phyloP scores from a whole-genome alignment of 2,113 vertebrate species.

The Aythya baeri region DNA sequence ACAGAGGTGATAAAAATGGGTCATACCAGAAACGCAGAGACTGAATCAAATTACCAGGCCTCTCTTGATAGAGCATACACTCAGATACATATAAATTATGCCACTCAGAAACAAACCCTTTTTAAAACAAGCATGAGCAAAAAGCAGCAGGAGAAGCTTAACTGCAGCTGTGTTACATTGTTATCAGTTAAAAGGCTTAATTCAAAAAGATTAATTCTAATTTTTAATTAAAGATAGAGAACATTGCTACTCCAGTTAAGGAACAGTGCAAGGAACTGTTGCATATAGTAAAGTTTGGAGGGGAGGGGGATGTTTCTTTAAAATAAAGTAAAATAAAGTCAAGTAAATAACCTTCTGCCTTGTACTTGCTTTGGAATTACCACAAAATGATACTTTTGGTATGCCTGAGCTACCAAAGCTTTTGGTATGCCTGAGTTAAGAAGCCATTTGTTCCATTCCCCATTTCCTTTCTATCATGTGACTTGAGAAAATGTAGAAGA shows the following conservation, averaged over 20 bases:
- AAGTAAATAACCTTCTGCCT: not conserved
- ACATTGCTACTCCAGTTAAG: not conserved
- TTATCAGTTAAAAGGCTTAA: conserved; percentile 21
- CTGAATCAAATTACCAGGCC: conserved; percentile 36
- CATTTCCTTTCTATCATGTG: not conserved
- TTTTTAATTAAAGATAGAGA: conserved; percentile 60
- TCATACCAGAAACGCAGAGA: conserved; percentile 28
- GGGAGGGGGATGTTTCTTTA: not conserved
- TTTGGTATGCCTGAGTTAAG: conserved; percentile 11
- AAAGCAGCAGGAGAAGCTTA: not conserved
- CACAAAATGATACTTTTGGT: conserved; percentile 22
- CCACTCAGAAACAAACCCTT: not conserved
- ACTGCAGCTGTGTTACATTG: not conserved
- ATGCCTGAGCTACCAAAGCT: not conserved
- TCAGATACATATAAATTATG: not conserved
- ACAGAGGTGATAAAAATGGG: conserved; percentile 50
- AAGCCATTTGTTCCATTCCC: not conserved
- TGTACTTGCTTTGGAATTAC: conserved; percentile 21
- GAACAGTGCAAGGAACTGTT: not conserved
- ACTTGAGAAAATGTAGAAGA: not conserved
- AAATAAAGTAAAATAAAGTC: not conserved
- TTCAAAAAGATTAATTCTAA: not conserved
- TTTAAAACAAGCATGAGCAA: not conserved
- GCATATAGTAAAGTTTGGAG: not conserved
- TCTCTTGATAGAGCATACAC: not conserved